Base-by-base conservation (phyloP, 1,140 invertebrate species). In the Zaprionus africanus region DNA sequence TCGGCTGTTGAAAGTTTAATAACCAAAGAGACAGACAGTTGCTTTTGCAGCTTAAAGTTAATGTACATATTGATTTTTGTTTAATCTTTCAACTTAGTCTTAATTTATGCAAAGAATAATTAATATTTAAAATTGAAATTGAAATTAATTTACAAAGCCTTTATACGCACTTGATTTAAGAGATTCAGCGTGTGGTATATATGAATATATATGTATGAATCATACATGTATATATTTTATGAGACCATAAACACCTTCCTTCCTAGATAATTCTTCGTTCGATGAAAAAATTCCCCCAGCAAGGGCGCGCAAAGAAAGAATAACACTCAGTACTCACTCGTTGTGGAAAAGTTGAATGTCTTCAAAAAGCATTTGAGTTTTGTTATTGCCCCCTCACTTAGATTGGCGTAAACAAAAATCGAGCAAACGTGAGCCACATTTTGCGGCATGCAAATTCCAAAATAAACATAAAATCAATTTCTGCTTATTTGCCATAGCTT, bases 371-470 rank as follows among this genome's bases (percentile, higher is more conserved):
- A 13, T 49, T 49, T 19, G 28, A 9, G 28, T 11, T 19, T 22
- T 22, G 17, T 22, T 49, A 7, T 28, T 72, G 43, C 51, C 69
- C 49, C 46, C 71, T 57, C 49, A 46, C 36, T 53, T 78, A 59
- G 57, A 62, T 71, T 66, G 34, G 34, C 26, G 76, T 73, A 80
- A 80, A 80, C 51, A 71, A n/a, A 74, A 84, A 75, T 72, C 62
- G 41, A 59, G 36, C 79, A 82, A 66, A 76, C 69, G 57, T 38
- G 15, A 28, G 43, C 43, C 76, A 69, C 73, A 87, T 86, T 88
- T 81, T 41, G 78, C 73, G 72, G 69, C 28, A 64, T 60, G 81
- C 81, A 84, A 88, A 87, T 83, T 76, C 54, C 28, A 76, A 84
- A 58, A 77, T 65, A 88, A 83, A 83, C 67, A 83, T 49, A 69